Percentiles rank a stretch among this genome's conserved stretches.
Evolutionary conservation across 2,797 vertebrate genomes (phyloP).

Genomic region (Lacerta viridis): DNA sequence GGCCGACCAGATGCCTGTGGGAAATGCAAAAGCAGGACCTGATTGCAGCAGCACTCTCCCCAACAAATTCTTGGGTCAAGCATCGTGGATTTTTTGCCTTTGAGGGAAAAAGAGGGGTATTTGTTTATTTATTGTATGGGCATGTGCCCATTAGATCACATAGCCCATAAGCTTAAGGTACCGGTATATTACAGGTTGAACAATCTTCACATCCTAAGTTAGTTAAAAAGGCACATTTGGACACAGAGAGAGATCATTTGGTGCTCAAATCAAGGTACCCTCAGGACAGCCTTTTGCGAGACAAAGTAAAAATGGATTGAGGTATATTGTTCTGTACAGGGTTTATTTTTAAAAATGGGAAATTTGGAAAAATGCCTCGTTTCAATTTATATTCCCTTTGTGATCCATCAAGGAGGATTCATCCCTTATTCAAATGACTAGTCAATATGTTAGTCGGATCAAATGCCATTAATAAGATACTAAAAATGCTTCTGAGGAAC

Average conservation of each 20-base stretch:
- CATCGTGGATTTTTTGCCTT: background rate
- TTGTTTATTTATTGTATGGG: background rate
- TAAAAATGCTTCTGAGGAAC: slow-evolving; percentile 80
- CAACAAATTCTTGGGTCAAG: background rate
- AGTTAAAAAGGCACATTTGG: background rate
- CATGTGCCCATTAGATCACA: background rate
- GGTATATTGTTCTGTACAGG: slow-evolving; percentile 61
- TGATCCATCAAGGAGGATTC: slow-evolving; percentile 76
- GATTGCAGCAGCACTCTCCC: too few relatives aligned
- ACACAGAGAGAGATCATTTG: slow-evolving; percentile 10
- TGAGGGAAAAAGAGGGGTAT: background rate
- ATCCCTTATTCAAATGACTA: slow-evolving; percentile 78
- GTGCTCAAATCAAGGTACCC: slow-evolving; percentile 45
- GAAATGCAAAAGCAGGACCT: too few relatives aligned
- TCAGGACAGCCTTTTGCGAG: slow-evolving; percentile 57
- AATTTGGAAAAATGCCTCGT: slow-evolving; percentile 71
- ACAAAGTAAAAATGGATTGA: slow-evolving; percentile 63
- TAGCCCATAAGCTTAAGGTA: slow-evolving; percentile 1
- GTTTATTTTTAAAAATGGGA: slow-evolving; percentile 64
- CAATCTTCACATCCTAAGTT: slow-evolving; percentile 2
- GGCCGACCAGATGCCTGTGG: too few relatives aligned
- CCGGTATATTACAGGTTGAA: background rate
- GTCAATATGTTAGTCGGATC: slow-evolving; percentile 82
- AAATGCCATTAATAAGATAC: slow-evolving; percentile 80
- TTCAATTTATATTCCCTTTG: slow-evolving; percentile 81